Evolutionary conservation across 2,797 vertebrate genomes (phyloP), one percentile per base, ranked within the genome.

Genomic region (Pangasius mekongensis): DNA sequence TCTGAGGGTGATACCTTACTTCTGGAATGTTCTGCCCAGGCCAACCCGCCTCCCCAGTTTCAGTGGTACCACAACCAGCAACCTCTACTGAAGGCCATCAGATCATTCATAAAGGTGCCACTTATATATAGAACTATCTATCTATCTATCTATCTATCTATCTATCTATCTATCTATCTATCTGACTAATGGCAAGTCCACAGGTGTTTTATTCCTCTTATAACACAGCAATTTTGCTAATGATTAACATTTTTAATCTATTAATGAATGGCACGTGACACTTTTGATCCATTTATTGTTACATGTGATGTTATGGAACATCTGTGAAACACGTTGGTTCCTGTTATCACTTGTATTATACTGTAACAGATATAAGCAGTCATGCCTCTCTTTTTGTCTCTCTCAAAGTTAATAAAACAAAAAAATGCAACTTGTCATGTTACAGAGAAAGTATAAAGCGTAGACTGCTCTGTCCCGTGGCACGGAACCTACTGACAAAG

Each of bases 11-110:
- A 97, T 76, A 77, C 87, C 0, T 91, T 98, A 87, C 0, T 1
- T 1, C 94, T 98, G 88, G 93, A 96, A 91, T 97, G 97, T 93
- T 88, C 78, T 20, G 96, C 94, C 56, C 90, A 95, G 0, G 96
- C 95, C 83, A 96, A 95, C 87, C 97, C 97, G 0, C 96, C 96
- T 0, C 95, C 97, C 8, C 95, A 96, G 93, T 97, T 97, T 86
- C 95, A 97, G 93, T 98, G 97, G 97, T 96, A 96, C 93, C 94
- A 95, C 92, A 96, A 97, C 91, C 91, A 6, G 52, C 52, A 83
- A 4, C 93, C 91, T 0, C 3, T 97, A 90, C 91, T 92, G 82
- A 92, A 95, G 9, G 94, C 94, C 0, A 95, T 92, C 67, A 91
- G 91, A 1, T 52, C 77, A 0, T 87, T 47, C 18, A 92, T 97